Evolutionary conservation across 2,113 vertebrate species (phyloP), one percentile per base, ranked within the genome.

Genomic region (Hemichromis elongatus): DNA sequence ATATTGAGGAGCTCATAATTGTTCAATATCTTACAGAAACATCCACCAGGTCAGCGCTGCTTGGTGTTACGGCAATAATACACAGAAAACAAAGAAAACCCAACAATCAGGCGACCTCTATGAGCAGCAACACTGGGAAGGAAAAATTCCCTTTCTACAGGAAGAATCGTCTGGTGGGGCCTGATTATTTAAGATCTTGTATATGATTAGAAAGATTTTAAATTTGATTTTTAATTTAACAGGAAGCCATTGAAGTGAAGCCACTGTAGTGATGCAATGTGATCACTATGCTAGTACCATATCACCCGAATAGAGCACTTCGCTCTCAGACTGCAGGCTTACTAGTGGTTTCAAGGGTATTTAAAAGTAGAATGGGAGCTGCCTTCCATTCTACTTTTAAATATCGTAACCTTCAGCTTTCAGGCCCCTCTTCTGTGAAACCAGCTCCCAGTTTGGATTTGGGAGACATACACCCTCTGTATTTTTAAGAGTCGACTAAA

Each of bases 231-330:
- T 33, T 59, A 28, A 3, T 59, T 59, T 59, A 33, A 59, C 56
- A 59, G 3, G 28, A 33, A 59, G 56, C 56, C 0, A 59, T 33
- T 0, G 0, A 33, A 33, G 28, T 8, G 56, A 59, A 59, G 56
- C 16, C 28, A 6, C 28, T 11, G 0, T 33, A 59, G 57, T 28
- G 33, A 19, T 19, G 28, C 28, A 28, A 61, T 33, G 2, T 28
- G 33, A 33, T 33, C 5, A 61, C 5, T 28, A 33, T 19, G 1
- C 1, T 2, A 33, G 3, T 19, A 61, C 28, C 16, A 61, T 61
- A 61, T 61, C 16, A 19, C 28, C 28, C 57, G 28, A 19, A 59
- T 19, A 0, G 9, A 59, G 57, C 28, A 33, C 16, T 59, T 59
- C 10, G 57, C 28, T 11, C 28, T 33, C 56, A 59, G 16, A 10